Conservation (phyloP, 30 jellyfish, hydroid and myxozoan genomes). For the Sanderia malayensis region DNA sequence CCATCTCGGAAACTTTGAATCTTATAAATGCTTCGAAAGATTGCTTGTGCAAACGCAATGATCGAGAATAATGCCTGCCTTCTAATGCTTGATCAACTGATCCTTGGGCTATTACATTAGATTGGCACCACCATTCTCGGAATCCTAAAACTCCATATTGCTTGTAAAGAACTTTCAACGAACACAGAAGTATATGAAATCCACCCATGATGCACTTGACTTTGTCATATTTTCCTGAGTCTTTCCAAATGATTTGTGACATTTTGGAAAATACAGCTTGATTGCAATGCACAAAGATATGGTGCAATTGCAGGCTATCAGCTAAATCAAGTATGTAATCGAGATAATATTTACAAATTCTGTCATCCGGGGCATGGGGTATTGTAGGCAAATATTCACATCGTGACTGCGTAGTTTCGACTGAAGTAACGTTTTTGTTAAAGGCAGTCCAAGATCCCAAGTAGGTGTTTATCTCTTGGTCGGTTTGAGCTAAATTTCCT, state of each 20-base stretch:
- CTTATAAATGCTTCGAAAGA: too few species aligned
- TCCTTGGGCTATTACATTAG: too few species aligned
- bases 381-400: conserved; percentile 19
- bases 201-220: conserved; percentile 10
- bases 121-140: conserved; percentile 16
- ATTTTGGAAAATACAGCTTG: conserved; percentile 22
- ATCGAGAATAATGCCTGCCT: too few species aligned
- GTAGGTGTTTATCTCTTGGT: conserved; percentile 16
- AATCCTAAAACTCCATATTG: conserved; percentile 15
- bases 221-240: conserved; percentile 15
- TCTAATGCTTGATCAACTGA: too few species aligned
- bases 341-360: conserved; percentile 12
- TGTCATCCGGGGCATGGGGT: conserved; percentile 25
- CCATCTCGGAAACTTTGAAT: too few species aligned
- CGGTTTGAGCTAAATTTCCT: conserved; percentile 4
- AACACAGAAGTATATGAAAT: conserved; percentile 18
- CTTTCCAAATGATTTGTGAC: conserved; percentile 24
- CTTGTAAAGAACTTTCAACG: conserved; percentile 13
- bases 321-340: conserved; percentile 18
- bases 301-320: conserved; percentile 9
- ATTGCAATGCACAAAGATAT: conserved; percentile 20
- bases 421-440: conserved; percentile 12
- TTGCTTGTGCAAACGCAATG: too few species aligned
- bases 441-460: conserved; percentile 16
- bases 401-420: conserved; percentile 12